A percentile compares a stretch with the other conserved stretches of the same genome.
Conservation (phyloP, 1,140 invertebrate genomes). For the Megalopta genalis region DNA sequence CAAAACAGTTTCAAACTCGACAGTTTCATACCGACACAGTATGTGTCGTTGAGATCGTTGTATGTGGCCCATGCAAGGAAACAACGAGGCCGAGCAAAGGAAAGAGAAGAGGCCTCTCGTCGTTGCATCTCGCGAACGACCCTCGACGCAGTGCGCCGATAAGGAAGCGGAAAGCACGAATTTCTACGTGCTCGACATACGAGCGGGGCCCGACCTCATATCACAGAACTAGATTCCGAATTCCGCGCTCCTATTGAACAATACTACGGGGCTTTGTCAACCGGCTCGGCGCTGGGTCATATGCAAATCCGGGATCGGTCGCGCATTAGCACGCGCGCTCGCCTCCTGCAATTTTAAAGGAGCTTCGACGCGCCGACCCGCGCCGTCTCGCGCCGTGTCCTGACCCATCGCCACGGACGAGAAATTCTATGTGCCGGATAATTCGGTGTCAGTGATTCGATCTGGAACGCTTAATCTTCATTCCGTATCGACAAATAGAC, state of each 20-base stretch:
- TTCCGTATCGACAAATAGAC: background rate
- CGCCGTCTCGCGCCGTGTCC: too few relatives aligned
- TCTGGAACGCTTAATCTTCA: background rate
- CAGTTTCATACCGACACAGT: too few relatives aligned
- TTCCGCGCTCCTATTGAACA: slow-evolving; percentile 57
- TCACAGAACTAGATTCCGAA: slow-evolving; percentile 56
- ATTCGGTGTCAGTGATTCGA: background rate
- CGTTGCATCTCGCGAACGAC: slow-evolving; percentile 41
- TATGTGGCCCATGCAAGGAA: too few relatives aligned
- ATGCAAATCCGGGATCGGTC: slow-evolving; percentile 60
- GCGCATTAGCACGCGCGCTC: slow-evolving; percentile 31
- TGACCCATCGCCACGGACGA: too few relatives aligned
- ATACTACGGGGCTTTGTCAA: slow-evolving; percentile 60
- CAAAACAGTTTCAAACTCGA: too few relatives aligned
- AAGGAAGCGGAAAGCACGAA: slow-evolving; percentile 70
- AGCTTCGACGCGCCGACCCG: too few relatives aligned
- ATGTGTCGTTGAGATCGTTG: too few relatives aligned
- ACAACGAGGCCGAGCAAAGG: too few relatives aligned
- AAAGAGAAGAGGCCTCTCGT: background rate
- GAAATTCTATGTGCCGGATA: too few relatives aligned
- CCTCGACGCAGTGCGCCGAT: slow-evolving; percentile 53
- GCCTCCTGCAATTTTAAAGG: slow-evolving; percentile 27
- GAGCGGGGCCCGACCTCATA: slow-evolving; percentile 38
- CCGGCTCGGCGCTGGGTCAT: slow-evolving; percentile 37
- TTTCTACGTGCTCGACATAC: slow-evolving; percentile 72